These are phyloP conservation scores for Crepidodera aurea DNA, from an alignment of 2,888 invertebrate genomes.

Conservation along the genomic window DNA sequence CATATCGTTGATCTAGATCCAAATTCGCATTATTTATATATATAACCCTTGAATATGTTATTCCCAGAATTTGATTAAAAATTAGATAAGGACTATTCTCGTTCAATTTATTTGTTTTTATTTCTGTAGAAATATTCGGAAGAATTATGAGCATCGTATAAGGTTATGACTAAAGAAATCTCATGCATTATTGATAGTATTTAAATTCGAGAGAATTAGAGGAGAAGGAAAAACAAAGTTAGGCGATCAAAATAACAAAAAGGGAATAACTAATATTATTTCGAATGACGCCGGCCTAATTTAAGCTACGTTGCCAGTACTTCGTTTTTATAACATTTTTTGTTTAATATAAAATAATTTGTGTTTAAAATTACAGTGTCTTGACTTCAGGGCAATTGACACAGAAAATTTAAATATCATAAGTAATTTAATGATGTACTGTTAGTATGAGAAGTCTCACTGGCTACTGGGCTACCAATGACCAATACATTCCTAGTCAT, in stretches of 20 bases:
- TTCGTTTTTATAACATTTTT: too few species aligned
- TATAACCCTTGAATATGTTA: too few species aligned
- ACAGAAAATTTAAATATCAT: too few species aligned
- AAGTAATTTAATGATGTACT: too few species aligned
- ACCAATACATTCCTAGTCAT: too few species aligned
- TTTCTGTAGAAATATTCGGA: not conserved
- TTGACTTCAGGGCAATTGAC: too few species aligned
- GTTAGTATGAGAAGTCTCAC: too few species aligned
- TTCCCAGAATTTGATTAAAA: not conserved
- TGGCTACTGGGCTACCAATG: too few species aligned
- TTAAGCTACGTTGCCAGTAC: not conserved
- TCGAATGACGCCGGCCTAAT: not conserved
- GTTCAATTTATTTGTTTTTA: slow-evolving; percentile 3
- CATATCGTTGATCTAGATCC: too few species aligned
- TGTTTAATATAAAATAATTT: too few species aligned
- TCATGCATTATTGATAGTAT: slow-evolving; percentile 35
- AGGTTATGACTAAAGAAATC: slow-evolving; percentile 16
- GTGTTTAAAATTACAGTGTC: too few species aligned
- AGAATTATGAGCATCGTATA: slow-evolving; percentile 6
- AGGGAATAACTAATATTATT: slow-evolving; percentile 12
- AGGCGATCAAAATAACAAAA: slow-evolving; percentile 24
- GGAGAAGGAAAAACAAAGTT: slow-evolving; percentile 31
- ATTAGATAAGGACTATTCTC: slow-evolving; percentile 1
- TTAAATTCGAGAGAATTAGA: slow-evolving; percentile 31
- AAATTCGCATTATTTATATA: not conserved